Evolutionary conservation across 2,113 vertebrate species (phyloP).

Genomic region (Gnathonemus longibarbis): DNA sequence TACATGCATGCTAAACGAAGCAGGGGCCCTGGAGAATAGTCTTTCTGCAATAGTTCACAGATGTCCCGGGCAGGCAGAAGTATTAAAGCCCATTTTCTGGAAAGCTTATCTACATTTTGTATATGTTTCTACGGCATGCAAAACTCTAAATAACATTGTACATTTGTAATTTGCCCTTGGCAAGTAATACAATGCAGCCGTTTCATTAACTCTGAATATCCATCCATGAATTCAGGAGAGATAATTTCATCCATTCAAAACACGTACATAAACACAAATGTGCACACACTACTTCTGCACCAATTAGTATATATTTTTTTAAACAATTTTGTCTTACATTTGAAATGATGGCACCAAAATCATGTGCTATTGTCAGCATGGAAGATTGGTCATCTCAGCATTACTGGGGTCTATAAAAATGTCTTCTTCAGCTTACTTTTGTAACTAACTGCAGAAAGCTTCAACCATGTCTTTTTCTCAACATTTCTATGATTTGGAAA

Average conservation of each 20-base stretch:
- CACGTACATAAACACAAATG: not conserved
- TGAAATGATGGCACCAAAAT: not conserved
- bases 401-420: not conserved
- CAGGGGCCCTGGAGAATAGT: slow-evolving; percentile 15
- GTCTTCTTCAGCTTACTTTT: not conserved
- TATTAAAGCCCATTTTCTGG: slow-evolving; percentile 35
- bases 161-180: slow-evolving; percentile 34
- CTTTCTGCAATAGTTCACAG: slow-evolving; percentile 33
- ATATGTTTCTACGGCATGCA: slow-evolving; percentile 27
- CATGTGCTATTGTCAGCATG: not conserved
- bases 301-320: not conserved
- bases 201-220: slow-evolving; percentile 18
- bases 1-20: slow-evolving; percentile 1
- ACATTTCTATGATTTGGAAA: not conserved
- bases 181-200: slow-evolving; percentile 23
- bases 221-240: slow-evolving; percentile 13
- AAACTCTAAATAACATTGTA: slow-evolving; percentile 24
- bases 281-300: not conserved
- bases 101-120: slow-evolving; percentile 34
- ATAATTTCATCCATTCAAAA: not conserved
- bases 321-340: not conserved
- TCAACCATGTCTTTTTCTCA: not conserved
- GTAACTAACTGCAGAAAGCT: not conserved
- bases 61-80: slow-evolving; percentile 29
- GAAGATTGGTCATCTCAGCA: not conserved